Conservation (phyloP, 2,113 vertebrate genomes). For the Prolemur simus region DNA sequence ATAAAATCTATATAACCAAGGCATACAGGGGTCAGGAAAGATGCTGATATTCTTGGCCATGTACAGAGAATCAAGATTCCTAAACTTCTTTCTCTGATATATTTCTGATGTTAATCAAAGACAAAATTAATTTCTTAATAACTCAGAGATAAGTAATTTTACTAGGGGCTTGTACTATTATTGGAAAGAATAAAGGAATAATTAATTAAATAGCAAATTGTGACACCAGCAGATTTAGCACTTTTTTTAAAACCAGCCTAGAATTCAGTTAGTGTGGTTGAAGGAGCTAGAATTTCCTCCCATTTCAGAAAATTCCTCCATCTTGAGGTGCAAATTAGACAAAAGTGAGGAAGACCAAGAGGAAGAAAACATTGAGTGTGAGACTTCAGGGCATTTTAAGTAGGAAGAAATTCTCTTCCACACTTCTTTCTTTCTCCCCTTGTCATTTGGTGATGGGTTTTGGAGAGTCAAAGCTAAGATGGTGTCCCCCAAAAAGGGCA, state of each 20-base stretch:
- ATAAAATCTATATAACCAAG: not conserved
- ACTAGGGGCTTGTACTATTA: not conserved
- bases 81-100: not conserved
- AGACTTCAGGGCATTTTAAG: not conserved
- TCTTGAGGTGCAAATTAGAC: not conserved
- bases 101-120: slow-evolving; percentile 30
- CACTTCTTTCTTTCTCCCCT: not conserved
- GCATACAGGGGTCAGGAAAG: not conserved
- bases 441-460: not conserved
- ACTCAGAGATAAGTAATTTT: not conserved
- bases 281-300: not conserved
- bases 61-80: not conserved
- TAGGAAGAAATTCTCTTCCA: not conserved
- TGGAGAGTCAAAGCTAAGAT: not conserved
- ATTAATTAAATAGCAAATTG: not conserved
- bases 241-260: not conserved
- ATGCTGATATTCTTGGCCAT: not conserved
- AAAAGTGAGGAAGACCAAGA: not conserved
- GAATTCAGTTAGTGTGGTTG: not conserved
- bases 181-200: not conserved
- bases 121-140: slow-evolving; percentile 1
- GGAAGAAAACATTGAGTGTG: not conserved
- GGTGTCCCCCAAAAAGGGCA: not conserved
- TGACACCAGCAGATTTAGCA: not conserved
- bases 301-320: not conserved